Percentiles rank a stretch among this genome's conserved stretches.
These are phyloP conservation scores for Atrichornis clamosus DNA, from an alignment of 2,113 vertebrate species.

Conservation along the genomic window DNA sequence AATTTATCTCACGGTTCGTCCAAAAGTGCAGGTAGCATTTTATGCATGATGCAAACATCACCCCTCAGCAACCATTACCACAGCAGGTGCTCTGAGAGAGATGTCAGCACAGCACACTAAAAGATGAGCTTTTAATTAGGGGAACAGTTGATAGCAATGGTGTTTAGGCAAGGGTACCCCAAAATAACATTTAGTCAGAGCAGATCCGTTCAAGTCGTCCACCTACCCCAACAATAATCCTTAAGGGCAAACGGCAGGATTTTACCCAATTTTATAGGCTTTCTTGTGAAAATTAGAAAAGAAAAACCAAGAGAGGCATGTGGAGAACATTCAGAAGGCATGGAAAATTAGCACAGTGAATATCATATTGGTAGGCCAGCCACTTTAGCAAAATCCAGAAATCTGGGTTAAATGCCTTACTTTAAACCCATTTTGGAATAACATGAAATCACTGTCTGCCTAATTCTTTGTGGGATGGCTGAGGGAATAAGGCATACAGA, in stretches of 20 bases:
- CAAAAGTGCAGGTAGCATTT: neutral
- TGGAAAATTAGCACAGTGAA: neutral
- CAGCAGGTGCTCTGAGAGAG: neutral
- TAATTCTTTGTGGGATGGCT: neutral
- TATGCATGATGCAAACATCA: neutral
- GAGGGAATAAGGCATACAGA: neutral
- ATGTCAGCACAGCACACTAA: neutral
- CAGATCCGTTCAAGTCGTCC: neutral
- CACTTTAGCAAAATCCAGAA: neutral
- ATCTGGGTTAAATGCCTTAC: neutral
- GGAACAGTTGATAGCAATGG: neutral
- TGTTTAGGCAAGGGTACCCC: neutral
- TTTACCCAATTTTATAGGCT: neutral
- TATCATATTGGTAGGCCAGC: neutral
- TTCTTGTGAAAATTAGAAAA: neutral
- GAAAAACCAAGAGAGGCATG: neutral
- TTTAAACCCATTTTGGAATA: neutral
- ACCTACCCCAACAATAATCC: neutral
- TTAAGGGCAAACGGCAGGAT: neutral
- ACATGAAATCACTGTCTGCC: neutral
- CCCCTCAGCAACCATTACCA: neutral
- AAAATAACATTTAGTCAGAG: neutral
- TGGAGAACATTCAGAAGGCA: neutral
- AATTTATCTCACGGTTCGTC: neutral
- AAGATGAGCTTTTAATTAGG: neutral